A percentile compares a stretch with the other conserved stretches of the same genome.
phyloP scores from a whole-genome alignment of 1,140 invertebrate genomes.

The Parasteatoda tepidariorum region DNA sequence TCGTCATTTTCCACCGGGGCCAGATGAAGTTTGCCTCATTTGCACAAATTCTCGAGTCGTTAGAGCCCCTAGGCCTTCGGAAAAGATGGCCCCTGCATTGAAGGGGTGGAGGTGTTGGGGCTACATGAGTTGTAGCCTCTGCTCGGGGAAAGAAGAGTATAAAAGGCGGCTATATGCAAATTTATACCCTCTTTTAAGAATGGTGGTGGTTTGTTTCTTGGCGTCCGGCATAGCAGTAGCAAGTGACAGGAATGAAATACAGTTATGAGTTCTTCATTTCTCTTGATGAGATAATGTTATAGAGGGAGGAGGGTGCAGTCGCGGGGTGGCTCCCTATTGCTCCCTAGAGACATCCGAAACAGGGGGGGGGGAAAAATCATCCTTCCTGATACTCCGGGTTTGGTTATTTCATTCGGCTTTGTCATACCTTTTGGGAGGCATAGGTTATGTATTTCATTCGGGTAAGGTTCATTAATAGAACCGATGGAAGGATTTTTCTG shows the following conservation, averaged over 20 bases:
- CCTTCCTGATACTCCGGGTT: conserved; percentile 12
- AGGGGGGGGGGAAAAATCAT: not conserved
- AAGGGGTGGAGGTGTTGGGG: not conserved
- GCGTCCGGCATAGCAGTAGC: conserved; percentile 1
- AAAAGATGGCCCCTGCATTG: not conserved
- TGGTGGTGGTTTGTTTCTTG: conserved; percentile 57
- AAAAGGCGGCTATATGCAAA: conserved; percentile 57
- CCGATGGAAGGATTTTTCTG: not conserved
- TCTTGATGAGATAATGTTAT: conserved; percentile 62
- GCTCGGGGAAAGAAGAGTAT: conserved; percentile 29
- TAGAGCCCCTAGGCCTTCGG: conserved; percentile 7
- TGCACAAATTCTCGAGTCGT: conserved; percentile 58
- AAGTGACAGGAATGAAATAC: conserved; percentile 60
- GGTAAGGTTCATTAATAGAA: conserved; percentile 35
- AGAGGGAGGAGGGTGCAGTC: conserved; percentile 27
- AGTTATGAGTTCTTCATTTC: conserved; percentile 61
- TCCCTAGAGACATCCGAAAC: conserved; percentile 2
- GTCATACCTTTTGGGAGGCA: conserved; percentile 32
- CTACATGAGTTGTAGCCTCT: conserved; percentile 36
- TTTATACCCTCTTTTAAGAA: conserved; percentile 60
- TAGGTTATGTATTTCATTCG: not conserved
- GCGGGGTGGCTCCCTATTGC: conserved; percentile 30
- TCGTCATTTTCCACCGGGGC: conserved; percentile 51
- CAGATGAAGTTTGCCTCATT: conserved; percentile 56
- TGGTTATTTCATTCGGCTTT: not conserved